Base-by-base conservation (phyloP, 2,797 vertebrate genomes). In the Pangasius sanitwongsei region DNA sequence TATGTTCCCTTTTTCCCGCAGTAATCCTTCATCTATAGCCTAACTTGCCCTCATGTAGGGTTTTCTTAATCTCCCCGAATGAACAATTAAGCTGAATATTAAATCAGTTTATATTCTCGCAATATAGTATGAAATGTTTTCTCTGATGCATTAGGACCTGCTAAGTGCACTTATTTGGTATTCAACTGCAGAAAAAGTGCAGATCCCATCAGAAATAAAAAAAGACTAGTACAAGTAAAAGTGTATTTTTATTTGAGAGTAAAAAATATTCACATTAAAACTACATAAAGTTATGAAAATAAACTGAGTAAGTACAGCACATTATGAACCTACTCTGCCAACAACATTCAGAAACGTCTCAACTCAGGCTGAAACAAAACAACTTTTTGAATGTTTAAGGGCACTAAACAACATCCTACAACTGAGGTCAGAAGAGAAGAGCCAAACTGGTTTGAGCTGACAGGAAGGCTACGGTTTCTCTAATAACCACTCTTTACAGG, bases 121-220 rank as follows among this genome's bases (percentile, higher is more conserved):
- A n/a, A 9, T 48, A 83, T 8, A 15, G 6, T 48, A 67, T 65
- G 41, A 84, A n/a, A 48, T 83, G 65, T 48, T 83, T 83, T 50
- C 61, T 84, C 59, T 67, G 15, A 31, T n/a, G 61, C 41, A 50
- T 84, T 50, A 12, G 28, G 37, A 83, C 7, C 25, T 44, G 53
- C 53, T 37, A 59, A 81, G 31, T 77, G 82, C 28, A 31, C 44
- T 84, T 31, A 84, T 31, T 84, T 84, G 61, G 44, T n/a, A 84
- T 84, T 48, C 28, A 50, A 31, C 15, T 31, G 82, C 61, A 50
- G 12, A 63, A 82, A 82, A 61, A 59, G 25, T 65, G 61, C 82
- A 48, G 25, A 83, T 31, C 37, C 15, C 61, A 84, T 41, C 63
- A 67, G 61, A 69, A 84, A 67, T 31, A 31, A 34, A 50, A 50